Percentiles rank a stretch among this genome's conserved stretches.
Evolutionary conservation across 2,113 vertebrate species (phyloP).

Genomic region (Grus americana): DNA sequence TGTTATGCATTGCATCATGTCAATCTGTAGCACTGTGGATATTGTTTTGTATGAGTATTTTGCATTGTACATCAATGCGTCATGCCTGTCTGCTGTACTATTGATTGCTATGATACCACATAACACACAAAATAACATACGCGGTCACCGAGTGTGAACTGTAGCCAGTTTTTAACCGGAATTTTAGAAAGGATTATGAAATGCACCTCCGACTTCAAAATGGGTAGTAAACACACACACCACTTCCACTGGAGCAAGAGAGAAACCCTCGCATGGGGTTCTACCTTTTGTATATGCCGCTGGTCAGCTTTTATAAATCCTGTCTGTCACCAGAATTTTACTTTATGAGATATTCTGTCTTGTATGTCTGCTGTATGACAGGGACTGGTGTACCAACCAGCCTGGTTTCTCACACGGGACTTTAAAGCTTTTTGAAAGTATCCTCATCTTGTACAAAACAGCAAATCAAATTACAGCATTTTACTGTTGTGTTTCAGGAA

Average conservation of each 20-base stretch:
- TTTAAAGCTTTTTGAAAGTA: background rate
- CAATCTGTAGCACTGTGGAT: conserved; percentile 39
- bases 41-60: background rate
- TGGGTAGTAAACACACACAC: background rate
- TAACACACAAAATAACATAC: background rate
- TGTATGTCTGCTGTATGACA: background rate
- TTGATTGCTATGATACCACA: conserved; percentile 14
- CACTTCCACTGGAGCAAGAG: background rate
- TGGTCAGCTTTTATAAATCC: background rate
- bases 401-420: background rate
- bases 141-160: background rate
- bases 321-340: background rate
- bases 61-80: conserved; percentile 12
- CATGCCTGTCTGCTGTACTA: background rate
- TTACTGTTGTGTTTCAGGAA: background rate
- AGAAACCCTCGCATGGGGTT: background rate
- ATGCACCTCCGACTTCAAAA: background rate
- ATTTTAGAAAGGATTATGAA: background rate
- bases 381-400: background rate
- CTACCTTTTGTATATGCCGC: background rate
- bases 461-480: background rate
- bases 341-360: background rate
- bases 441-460: background rate
- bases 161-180: background rate
- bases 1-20: background rate